Evolutionary conservation across 2,888 invertebrate genomes (phyloP).

Genomic region (Microctonus hyperodae): DNA sequence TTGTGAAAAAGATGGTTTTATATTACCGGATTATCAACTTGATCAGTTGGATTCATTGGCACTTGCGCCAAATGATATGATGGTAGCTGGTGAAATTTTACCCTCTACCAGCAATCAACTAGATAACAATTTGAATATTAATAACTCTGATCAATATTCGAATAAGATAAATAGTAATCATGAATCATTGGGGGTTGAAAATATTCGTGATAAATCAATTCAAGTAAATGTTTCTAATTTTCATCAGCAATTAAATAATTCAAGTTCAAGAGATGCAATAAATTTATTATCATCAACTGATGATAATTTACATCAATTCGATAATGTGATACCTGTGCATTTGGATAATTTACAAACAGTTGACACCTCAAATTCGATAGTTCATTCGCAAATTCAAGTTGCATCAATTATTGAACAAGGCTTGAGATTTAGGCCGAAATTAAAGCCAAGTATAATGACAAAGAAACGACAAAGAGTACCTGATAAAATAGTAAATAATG

Average conservation of each 20-base stretch:
- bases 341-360: conserved; percentile 2
- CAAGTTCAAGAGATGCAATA: conserved; percentile 35
- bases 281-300: conserved; percentile 44
- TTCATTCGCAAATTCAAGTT: not conserved
- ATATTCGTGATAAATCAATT: conserved; percentile 33
- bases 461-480: conserved; percentile 36
- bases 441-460: conserved; percentile 34
- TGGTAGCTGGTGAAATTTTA: conserved; percentile 55
- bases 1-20: conserved; percentile 54
- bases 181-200: conserved; percentile 10
- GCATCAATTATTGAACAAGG: not conserved
- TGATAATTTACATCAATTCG: conserved; percentile 22
- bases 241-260: conserved; percentile 20
- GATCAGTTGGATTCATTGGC: conserved; percentile 54
- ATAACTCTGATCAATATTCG: conserved; percentile 15
- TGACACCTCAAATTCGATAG: conserved; percentile 7
- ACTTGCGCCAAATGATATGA: conserved; percentile 53
- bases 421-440: conserved; percentile 18
- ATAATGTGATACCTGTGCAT: conserved; percentile 17
- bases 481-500: conserved; percentile 33
- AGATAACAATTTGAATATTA: not conserved
- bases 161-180: not conserved
- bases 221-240: conserved; percentile 34
- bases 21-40: conserved; percentile 54
- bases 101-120: conserved; percentile 48